A percentile compares a stretch with the other conserved stretches of the same genome.
Evolutionary conservation across 2,888 invertebrate species (phyloP).

Genomic region (Eristalis tenax): DNA sequence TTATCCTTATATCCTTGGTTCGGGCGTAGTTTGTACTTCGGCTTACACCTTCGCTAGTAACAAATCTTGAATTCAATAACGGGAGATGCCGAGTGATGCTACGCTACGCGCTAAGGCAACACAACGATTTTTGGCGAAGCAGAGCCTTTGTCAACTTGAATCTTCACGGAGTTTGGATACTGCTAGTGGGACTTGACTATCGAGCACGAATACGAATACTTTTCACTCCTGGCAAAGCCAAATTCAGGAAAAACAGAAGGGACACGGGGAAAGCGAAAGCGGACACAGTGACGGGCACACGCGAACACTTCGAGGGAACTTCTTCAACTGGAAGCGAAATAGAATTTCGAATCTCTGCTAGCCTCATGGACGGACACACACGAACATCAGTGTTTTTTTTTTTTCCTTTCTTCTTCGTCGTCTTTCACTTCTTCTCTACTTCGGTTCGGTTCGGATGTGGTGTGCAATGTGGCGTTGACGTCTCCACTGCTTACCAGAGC

Average conservation of each 20-base stretch:
- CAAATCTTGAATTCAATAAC: constrained; percentile 16
- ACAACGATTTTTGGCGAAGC: constrained; percentile 20
- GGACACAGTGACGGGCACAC: constrained; percentile 37
- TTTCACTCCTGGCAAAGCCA: neutral
- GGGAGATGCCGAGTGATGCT: constrained; percentile 43
- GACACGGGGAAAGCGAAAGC: constrained; percentile 34
- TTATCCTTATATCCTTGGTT: constrained; percentile 36
- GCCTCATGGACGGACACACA: constrained; percentile 54
- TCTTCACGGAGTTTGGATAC: neutral
- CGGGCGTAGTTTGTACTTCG: constrained; percentile 35
- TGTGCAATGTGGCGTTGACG: constrained; percentile 29
- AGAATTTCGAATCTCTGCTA: constrained; percentile 58
- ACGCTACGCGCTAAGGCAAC: constrained; percentile 33
- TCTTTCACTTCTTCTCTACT: neutral
- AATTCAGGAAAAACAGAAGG: neutral
- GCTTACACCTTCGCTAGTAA: neutral
- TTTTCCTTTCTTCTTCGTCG: neutral
- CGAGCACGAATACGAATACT: neutral
- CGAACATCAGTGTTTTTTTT: constrained; percentile 10
- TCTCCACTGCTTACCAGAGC: constrained; percentile 30
- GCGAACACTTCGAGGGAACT: constrained; percentile 63
- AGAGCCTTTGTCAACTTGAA: constrained; percentile 10
- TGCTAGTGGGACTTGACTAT: neutral
- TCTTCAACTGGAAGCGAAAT: constrained; percentile 66
- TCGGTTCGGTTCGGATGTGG: constrained; percentile 7